A percentile compares a stretch with the other conserved stretches of the same genome.
Conservation (phyloP, 1,140 invertebrate species). For the Trachymyrmex cornetzi region DNA sequence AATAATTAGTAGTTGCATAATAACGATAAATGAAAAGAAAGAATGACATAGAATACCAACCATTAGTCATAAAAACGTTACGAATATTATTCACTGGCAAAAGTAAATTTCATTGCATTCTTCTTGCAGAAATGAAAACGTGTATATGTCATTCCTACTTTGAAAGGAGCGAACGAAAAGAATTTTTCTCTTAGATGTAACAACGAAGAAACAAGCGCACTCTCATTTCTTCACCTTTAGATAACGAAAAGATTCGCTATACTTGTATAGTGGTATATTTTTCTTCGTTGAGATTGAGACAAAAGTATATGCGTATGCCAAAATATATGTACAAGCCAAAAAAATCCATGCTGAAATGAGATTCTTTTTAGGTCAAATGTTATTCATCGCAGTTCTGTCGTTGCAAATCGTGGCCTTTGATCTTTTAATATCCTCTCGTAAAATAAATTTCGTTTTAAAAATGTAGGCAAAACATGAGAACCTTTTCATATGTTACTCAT, state of each 20-base stretch:
- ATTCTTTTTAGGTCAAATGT: constrained; percentile 49
- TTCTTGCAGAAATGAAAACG: constrained; percentile 20
- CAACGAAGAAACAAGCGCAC: constrained; percentile 14
- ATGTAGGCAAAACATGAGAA: constrained; percentile 8
- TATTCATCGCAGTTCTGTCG: constrained; percentile 16
- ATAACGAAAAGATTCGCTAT: background rate
- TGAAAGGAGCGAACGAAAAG: constrained; percentile 10
- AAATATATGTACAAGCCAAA: background rate
- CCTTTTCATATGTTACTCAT: constrained; percentile 25
- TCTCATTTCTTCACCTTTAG: background rate
- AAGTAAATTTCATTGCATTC: constrained; percentile 48
- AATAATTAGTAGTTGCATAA: background rate
- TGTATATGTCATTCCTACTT: background rate
- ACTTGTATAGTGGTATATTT: background rate
- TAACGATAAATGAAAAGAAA: background rate
- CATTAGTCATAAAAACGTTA: background rate
- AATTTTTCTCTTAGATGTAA: constrained; percentile 16
- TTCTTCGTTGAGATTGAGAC: background rate
- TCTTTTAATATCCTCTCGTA: background rate
- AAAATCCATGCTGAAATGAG: constrained; percentile 25
- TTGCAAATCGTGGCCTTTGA: constrained; percentile 44
- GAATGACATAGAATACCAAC: background rate
- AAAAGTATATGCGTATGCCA: background rate
- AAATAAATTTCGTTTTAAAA: constrained; percentile 34
- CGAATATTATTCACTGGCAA: constrained; percentile 29